Evolutionary conservation across 2,888 invertebrate genomes (phyloP).

Genomic region (Leucania comma): DNA sequence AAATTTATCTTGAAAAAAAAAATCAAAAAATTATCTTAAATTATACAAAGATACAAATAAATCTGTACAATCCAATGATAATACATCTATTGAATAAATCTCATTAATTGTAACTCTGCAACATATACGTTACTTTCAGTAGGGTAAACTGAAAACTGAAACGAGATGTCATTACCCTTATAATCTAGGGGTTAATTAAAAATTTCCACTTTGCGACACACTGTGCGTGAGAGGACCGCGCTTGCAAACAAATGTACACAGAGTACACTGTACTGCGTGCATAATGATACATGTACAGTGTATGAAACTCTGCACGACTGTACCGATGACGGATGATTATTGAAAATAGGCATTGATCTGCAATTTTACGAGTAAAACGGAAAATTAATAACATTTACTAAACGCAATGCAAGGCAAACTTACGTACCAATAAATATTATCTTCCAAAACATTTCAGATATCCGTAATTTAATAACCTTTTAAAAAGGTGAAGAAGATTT

Average conservation of each 20-base stretch:
- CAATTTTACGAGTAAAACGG: no score
- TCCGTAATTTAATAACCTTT: no score
- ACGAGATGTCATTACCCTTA: constrained; percentile 36
- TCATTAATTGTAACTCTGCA: constrained; percentile 2
- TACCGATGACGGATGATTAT: no score
- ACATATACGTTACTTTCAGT: constrained; percentile 6
- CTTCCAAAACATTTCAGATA: no score
- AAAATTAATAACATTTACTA: no score
- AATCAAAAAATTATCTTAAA: background rate
- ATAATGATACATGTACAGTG: background rate
- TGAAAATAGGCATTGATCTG: no score
- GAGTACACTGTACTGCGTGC: constrained; percentile 1
- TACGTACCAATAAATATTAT: no score
- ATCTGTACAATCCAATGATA: background rate
- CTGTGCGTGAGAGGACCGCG: constrained; percentile 35
- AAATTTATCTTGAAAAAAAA: no score
- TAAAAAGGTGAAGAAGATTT: no score
- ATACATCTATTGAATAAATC: background rate
- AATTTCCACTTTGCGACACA: constrained; percentile 75
- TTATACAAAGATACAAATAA: background rate
- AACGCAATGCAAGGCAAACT: no score
- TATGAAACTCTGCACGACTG: background rate
- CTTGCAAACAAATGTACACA: constrained; percentile 12
- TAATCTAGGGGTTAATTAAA: constrained; percentile 77
- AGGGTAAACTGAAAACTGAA: background rate